Percentiles rank a stretch among this genome's conserved stretches.
Evolutionary conservation across 2,797 vertebrate genomes (phyloP).

Genomic region (Calcarius lapponicus): DNA sequence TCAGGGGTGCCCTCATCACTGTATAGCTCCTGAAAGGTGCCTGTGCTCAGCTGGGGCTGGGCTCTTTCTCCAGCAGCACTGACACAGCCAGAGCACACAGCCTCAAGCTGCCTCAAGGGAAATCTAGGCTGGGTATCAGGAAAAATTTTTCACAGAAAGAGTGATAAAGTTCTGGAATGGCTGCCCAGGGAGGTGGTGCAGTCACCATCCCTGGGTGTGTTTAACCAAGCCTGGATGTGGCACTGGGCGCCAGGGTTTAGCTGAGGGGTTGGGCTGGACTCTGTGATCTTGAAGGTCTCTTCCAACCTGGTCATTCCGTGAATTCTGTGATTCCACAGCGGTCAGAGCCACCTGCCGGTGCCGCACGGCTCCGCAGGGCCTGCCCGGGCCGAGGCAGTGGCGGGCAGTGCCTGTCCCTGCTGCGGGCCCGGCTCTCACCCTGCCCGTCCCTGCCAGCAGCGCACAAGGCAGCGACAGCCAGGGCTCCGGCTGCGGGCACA

Average conservation of each 20-base stretch:
- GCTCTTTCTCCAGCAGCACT: neutral
- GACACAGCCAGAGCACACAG: neutral
- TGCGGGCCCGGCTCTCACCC: too few species aligned
- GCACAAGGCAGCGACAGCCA: neutral
- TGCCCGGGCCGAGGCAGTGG: neutral
- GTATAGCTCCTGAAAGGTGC: too few species aligned
- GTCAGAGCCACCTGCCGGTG: neutral
- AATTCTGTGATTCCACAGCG: neutral
- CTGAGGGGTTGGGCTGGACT: neutral
- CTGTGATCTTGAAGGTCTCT: neutral
- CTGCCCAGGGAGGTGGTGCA: neutral
- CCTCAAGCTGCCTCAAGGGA: neutral
- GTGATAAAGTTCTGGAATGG: neutral
- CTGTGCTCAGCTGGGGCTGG: too few species aligned
- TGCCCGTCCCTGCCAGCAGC: neutral
- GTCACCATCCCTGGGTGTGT: neutral
- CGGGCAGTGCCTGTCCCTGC: too few species aligned
- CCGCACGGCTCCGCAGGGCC: neutral
- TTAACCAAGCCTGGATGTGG: neutral
- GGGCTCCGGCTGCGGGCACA: neutral
- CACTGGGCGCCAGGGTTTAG: too few species aligned
- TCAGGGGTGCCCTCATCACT: neutral
- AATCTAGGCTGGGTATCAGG: rapidly evolving
- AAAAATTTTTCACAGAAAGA: neutral
- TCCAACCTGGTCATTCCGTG: neutral